Conservation (phyloP, 2,888 invertebrate species). For the Cremastinae sp. region DNA sequence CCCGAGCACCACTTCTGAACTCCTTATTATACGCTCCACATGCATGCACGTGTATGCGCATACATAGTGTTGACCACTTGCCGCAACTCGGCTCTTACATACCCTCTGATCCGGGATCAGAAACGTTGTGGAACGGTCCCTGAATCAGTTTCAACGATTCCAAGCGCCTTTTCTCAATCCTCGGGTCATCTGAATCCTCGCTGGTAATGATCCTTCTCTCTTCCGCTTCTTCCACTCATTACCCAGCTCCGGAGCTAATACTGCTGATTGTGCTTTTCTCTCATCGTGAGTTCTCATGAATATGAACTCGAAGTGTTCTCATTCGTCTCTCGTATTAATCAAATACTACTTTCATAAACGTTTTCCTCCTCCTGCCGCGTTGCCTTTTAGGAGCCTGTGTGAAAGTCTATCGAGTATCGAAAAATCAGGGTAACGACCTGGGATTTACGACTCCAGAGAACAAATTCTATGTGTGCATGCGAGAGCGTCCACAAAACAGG, state of each 20-base stretch:
- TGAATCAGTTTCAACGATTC: conserved; percentile 31
- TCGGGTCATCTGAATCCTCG: conserved; percentile 26
- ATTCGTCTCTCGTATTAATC: conserved; percentile 31
- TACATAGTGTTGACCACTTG: conserved; percentile 17
- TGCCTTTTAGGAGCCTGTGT: conserved; percentile 32
- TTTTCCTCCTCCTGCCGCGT: conserved; percentile 5
- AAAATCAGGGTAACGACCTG: too few relatives aligned
- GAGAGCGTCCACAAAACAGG: too few relatives aligned
- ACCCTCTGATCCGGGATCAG: conserved; percentile 38
- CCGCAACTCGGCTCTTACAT: conserved; percentile 14
- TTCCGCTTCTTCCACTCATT: conserved; percentile 7
- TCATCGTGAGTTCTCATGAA: conserved; percentile 36
- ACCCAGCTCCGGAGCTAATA: conserved; percentile 20
- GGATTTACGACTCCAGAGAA: too few relatives aligned
- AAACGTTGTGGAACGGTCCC: conserved; percentile 40
- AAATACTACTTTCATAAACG: background rate
- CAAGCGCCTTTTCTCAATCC: conserved; percentile 37
- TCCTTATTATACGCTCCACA: conserved; percentile 39
- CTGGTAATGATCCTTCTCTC: conserved; percentile 39
- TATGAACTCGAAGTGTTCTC: conserved; percentile 41
- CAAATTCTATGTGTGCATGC: too few relatives aligned
- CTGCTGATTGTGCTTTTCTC: conserved; percentile 54
- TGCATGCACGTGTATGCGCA: conserved; percentile 13
- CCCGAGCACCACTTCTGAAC: conserved; percentile 21
- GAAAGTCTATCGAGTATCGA: too few relatives aligned